Conservation (phyloP, 2,113 vertebrate species). For the Gnathonemus longibarbis region DNA sequence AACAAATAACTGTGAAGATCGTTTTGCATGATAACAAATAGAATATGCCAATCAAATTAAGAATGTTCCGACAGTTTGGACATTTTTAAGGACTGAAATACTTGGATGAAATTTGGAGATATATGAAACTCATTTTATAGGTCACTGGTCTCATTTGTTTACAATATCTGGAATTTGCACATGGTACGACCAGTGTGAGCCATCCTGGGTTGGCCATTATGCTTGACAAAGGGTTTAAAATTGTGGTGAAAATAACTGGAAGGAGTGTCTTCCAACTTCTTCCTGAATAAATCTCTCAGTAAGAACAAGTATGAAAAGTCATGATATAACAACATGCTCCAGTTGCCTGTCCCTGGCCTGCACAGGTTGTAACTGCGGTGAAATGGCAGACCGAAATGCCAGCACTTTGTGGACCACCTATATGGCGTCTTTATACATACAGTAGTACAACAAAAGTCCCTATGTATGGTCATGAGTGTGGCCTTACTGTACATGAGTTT, state of each 20-base stretch:
- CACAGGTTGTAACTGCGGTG: not conserved
- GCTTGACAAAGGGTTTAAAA: not conserved
- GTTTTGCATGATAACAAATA: slow-evolving; percentile 57
- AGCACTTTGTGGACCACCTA: not conserved
- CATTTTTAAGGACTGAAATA: slow-evolving; percentile 36
- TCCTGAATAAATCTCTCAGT: not conserved
- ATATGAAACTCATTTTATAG: slow-evolving; percentile 45
- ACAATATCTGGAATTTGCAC: slow-evolving; percentile 25
- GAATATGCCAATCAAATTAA: slow-evolving; percentile 63
- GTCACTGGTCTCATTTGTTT: slow-evolving; percentile 46
- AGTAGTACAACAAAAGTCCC: too few relatives aligned
- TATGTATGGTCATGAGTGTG: not conserved
- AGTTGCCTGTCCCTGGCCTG: not conserved
- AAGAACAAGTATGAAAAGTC: not conserved
- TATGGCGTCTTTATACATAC: not conserved
- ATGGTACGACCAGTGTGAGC: not conserved
- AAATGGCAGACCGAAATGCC: not conserved
- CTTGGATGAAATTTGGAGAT: slow-evolving; percentile 25
- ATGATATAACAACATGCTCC: not conserved
- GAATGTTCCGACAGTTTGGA: slow-evolving; percentile 40
- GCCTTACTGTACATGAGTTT: not conserved
- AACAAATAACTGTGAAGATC: slow-evolving; percentile 42
- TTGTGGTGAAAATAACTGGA: not conserved
- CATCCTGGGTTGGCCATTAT: slow-evolving; percentile 18
- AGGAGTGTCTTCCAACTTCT: not conserved